Percentiles rank a stretch among this genome's conserved stretches.
phyloP scores from a whole-genome alignment of 2,113 vertebrate genomes.

The Gambusia holbrooki region DNA sequence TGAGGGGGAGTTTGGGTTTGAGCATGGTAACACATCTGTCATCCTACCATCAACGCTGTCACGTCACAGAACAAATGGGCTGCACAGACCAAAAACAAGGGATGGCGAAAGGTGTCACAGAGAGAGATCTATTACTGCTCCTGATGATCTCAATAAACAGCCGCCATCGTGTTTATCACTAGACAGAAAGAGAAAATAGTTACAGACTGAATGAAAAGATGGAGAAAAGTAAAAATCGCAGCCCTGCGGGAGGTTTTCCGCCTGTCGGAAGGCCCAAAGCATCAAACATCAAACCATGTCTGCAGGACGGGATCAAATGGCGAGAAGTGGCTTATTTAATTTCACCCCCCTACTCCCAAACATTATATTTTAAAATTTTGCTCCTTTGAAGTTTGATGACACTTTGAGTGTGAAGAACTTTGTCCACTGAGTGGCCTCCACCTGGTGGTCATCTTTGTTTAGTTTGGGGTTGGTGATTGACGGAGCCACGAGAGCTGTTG shows the following conservation, averaged over 20 bases:
- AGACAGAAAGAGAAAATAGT: not conserved
- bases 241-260: not conserved
- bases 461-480: constrained; percentile 74
- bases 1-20: constrained; percentile 28
- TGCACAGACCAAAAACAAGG: constrained; percentile 46
- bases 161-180: constrained; percentile 5
- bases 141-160: constrained; percentile 24
- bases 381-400: constrained; percentile 63
- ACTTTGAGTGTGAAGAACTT: constrained; percentile 74
- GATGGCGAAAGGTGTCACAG: constrained; percentile 48
- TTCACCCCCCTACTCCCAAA: not conserved
- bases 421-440: constrained; percentile 56
- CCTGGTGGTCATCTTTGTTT: constrained; percentile 69
- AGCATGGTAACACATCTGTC: constrained; percentile 68
- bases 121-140: constrained; percentile 39
- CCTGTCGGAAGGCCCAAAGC: constrained; percentile 27
- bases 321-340: constrained; percentile 66
- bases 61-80: constrained; percentile 64
- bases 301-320: constrained; percentile 12
- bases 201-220: constrained; percentile 14
- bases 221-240: constrained; percentile 11
- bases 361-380: constrained; percentile 32
- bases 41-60: constrained; percentile 70
- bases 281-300: not conserved
- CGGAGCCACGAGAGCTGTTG: constrained; percentile 60